These are phyloP conservation scores for Lepidothrix coronata DNA, from an alignment of 2,113 vertebrate species.

Conservation along the genomic window DNA sequence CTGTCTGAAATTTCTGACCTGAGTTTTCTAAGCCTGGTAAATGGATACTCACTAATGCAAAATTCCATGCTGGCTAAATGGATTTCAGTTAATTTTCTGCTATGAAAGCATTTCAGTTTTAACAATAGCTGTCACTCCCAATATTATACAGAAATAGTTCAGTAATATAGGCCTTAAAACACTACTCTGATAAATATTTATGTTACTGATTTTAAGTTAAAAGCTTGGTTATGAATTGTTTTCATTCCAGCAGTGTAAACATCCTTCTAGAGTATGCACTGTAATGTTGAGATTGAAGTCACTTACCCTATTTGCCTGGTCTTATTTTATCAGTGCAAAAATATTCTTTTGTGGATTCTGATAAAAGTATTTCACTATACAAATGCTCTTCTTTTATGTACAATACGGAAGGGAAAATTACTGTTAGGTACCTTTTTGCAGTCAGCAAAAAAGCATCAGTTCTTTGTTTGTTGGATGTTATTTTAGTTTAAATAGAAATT, in stretches of 20 bases:
- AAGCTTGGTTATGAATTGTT: slow-evolving; percentile 64
- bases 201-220: slow-evolving; percentile 66
- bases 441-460: neutral
- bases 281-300: slow-evolving; percentile 24
- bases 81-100: slow-evolving; percentile 24
- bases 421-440: neutral
- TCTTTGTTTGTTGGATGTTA: neutral
- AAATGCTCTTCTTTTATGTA: neutral
- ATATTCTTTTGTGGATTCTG: neutral
- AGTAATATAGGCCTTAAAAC: slow-evolving; percentile 50
- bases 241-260: slow-evolving; percentile 64
- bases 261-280: slow-evolving; percentile 47
- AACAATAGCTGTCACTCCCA: slow-evolving; percentile 47
- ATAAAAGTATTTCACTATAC: neutral
- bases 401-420: neutral
- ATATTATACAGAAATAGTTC: slow-evolving; percentile 40
- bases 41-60: neutral
- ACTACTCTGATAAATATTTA: slow-evolving; percentile 63
- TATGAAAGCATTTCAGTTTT: slow-evolving; percentile 26
- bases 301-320: slow-evolving; percentile 15
- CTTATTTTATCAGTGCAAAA: slow-evolving; percentile 35
- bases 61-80: slow-evolving; percentile 17
- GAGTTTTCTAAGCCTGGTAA: neutral
- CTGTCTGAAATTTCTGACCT: slow-evolving; percentile 32
- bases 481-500: neutral